These are phyloP conservation scores for Speoplatyrhinus poulsoni DNA, from an alignment of 2,113 vertebrate genomes.

Conservation along the genomic window DNA sequence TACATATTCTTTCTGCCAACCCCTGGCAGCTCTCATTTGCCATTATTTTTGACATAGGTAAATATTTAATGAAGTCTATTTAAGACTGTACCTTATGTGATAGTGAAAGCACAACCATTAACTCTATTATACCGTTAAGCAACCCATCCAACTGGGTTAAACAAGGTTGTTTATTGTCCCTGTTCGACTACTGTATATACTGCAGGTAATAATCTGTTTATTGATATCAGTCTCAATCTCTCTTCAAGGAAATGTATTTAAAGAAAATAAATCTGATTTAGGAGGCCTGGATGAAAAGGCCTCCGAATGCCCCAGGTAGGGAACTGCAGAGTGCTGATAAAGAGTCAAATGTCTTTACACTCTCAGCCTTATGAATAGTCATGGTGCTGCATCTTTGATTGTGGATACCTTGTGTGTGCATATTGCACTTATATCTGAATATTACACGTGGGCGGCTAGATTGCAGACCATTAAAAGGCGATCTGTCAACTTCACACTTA, in stretches of 20 bases:
- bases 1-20: not conserved
- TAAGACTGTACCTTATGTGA: not conserved
- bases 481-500: conserved; percentile 31
- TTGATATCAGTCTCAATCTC: conserved; percentile 16
- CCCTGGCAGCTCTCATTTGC: conserved; percentile 7
- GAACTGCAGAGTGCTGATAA: conserved; percentile 50
- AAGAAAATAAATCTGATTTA: conserved; percentile 8
- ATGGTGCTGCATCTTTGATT: conserved; percentile 53
- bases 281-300: conserved; percentile 40
- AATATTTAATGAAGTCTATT: conserved; percentile 20
- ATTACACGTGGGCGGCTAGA: conserved; percentile 29
- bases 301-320: conserved; percentile 37
- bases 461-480: conserved; percentile 28
- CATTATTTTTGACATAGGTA: not conserved
- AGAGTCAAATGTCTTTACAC: conserved; percentile 32
- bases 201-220: conserved; percentile 10
- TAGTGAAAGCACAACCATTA: not conserved
- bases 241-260: conserved; percentile 3
- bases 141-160: conserved; percentile 7
- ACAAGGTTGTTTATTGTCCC: not conserved
- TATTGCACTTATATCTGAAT: conserved; percentile 47
- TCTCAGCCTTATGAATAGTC: conserved; percentile 59
- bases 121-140: not conserved
- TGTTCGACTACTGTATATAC: not conserved
- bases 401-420: conserved; percentile 50